These are phyloP conservation scores for Cairina moschata DNA, from an alignment of 2,113 vertebrate species.

Conservation along the genomic window DNA sequence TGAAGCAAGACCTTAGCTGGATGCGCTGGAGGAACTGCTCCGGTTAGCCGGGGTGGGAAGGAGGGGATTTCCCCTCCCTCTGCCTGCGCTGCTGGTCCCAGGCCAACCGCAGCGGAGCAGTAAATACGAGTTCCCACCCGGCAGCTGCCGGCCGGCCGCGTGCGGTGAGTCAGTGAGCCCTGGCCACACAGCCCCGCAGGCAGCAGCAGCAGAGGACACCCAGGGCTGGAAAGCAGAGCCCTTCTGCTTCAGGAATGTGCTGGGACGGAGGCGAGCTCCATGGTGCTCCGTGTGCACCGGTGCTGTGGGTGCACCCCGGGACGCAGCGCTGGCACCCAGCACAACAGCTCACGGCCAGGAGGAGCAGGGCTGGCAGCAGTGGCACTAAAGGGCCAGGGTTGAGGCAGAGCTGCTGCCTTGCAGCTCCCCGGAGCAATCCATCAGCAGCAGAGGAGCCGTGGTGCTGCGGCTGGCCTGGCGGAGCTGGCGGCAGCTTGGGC, in stretches of 20 bases:
- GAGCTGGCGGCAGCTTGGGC: not conserved
- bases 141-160: conserved; percentile 22
- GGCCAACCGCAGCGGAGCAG: conserved; percentile 39
- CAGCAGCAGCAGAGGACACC: not conserved
- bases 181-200: not conserved
- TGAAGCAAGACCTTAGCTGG: not conserved
- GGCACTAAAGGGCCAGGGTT: not conserved
- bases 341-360: not conserved
- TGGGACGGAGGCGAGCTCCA: not conserved
- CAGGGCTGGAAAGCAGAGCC: not conserved
- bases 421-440: not conserved
- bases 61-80: conserved; percentile 55
- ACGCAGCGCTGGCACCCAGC: not conserved
- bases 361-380: rapidly evolving
- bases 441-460: rapidly evolving
- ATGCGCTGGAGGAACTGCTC: conserved; percentile 17
- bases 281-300: not conserved
- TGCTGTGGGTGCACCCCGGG: not conserved
- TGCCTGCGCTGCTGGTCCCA: not conserved
- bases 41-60: conserved; percentile 10
- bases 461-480: not conserved
- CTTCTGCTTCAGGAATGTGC: not conserved
- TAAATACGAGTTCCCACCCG: not conserved
- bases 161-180: not conserved
- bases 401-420: not conserved